Evolutionary conservation across 2,113 vertebrate genomes (phyloP).

Genomic region (Crotalus viridis): DNA sequence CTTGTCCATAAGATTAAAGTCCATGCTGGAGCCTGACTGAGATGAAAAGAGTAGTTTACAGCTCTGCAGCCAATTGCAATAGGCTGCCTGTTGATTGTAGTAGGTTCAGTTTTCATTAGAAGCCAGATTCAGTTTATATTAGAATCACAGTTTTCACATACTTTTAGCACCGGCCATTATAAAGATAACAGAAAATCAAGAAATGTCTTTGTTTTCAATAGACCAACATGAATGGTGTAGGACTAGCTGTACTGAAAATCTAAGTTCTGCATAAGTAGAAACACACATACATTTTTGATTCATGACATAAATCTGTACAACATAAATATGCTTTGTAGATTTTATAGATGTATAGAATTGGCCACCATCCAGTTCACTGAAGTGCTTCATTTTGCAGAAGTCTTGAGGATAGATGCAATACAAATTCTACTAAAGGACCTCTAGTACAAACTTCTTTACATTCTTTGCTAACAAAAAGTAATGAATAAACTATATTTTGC

Average conservation of each 20-base stretch:
- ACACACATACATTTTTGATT: not conserved
- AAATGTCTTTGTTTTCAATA: not conserved
- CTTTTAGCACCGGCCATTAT: not conserved
- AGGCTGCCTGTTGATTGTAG: not conserved
- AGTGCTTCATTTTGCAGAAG: not conserved
- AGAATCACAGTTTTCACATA: not conserved
- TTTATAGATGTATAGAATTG: not conserved
- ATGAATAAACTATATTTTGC: not conserved
- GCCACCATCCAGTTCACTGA: not conserved
- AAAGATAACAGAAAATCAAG: not conserved
- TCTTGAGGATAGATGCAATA: not conserved
- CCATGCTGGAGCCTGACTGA: not conserved
- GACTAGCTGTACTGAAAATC: not conserved
- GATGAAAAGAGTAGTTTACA: conserved; percentile 11
- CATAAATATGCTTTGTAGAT: not conserved
- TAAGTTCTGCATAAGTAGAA: not conserved
- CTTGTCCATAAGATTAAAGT: conserved; percentile 3
- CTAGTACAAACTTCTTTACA: not conserved
- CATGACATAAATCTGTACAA: not conserved
- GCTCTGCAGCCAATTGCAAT: not conserved
- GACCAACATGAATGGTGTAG: not conserved
- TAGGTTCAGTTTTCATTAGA: not conserved
- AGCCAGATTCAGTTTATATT: not conserved
- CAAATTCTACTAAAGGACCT: not conserved
- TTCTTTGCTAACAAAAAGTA: not conserved